These are phyloP conservation scores for Scaptomyza caliginosa DNA, from an alignment of 2,888 invertebrate species.

Conservation along the genomic window DNA sequence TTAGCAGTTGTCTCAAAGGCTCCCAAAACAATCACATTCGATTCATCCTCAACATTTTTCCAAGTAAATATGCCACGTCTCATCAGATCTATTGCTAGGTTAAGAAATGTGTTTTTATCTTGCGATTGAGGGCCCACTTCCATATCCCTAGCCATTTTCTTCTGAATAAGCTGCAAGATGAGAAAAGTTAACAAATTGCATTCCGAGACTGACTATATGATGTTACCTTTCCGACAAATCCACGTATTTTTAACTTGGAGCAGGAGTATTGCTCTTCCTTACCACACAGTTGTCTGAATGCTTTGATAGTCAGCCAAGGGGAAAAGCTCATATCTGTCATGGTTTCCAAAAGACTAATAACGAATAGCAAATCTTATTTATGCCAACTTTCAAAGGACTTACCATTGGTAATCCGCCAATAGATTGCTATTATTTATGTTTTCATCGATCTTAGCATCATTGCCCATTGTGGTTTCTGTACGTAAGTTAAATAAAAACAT, in stretches of 20 bases:
- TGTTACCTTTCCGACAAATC: conserved; percentile 72
- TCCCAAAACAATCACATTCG: conserved; percentile 80
- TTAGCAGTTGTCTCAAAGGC: conserved; percentile 83
- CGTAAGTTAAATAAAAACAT: no score
- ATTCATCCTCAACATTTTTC: conserved; percentile 79
- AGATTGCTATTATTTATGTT: conserved; percentile 56
- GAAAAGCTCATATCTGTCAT: conserved; percentile 80
- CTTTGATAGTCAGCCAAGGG: conserved; percentile 73
- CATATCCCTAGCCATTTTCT: conserved; percentile 55
- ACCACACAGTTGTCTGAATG: conserved; percentile 58
- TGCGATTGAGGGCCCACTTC: conserved; percentile 10
- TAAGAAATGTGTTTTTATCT: conserved; percentile 67
- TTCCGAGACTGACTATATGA: no score
- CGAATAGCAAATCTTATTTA: conserved; percentile 34
- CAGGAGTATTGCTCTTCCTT: conserved; percentile 61
- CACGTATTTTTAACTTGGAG: conserved; percentile 68
- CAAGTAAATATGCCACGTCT: conserved; percentile 68
- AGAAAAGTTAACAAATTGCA: no score
- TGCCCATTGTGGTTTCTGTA: conserved; percentile 83
- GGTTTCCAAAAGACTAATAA: conserved; percentile 74
- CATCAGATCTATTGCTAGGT: conserved; percentile 73
- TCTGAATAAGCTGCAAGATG: conserved; percentile 62
- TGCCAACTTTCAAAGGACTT: conserved; percentile 17
- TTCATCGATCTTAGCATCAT: conserved; percentile 52
- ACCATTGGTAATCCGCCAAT: conserved; percentile 77